phyloP scores from a whole-genome alignment of 2,888 invertebrate species.

The Chalcis sispes region DNA sequence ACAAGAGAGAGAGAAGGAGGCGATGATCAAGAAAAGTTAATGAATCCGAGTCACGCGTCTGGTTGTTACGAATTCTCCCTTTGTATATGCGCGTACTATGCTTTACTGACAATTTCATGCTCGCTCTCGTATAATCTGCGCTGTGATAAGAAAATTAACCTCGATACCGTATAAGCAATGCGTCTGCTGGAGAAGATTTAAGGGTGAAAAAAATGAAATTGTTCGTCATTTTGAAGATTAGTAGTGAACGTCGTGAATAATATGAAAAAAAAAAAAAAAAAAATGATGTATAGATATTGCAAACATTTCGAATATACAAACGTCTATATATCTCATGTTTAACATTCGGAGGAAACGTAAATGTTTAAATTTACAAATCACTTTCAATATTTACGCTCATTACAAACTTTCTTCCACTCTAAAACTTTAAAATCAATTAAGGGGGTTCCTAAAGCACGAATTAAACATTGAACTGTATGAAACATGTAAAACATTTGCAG shows the following conservation, averaged over 20 bases:
- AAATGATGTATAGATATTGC: no score
- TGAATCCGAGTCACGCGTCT: conserved; percentile 49
- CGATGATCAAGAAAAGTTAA: conserved; percentile 39
- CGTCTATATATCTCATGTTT: no score
- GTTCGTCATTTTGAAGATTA: background rate
- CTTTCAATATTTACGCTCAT: no score
- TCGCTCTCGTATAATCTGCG: conserved; percentile 26
- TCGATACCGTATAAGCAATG: conserved; percentile 10
- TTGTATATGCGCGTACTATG: conserved; percentile 7
- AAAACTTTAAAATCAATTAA: no score
- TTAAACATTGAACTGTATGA: no score
- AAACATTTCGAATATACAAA: no score
- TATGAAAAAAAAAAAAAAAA: no score
- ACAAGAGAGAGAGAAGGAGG: background rate
- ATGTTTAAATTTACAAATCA: no score
- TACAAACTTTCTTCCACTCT: no score
- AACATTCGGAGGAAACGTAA: no score
- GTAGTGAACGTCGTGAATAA: background rate
- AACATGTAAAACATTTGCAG: no score
- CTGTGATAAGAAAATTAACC: conserved; percentile 27
- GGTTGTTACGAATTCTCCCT: background rate
- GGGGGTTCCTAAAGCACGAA: no score
- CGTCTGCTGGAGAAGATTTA: background rate
- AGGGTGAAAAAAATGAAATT: background rate
- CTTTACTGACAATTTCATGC: conserved; percentile 11